Evolutionary conservation across 2,888 invertebrate genomes (phyloP).

Genomic region (Torymus texanus): DNA sequence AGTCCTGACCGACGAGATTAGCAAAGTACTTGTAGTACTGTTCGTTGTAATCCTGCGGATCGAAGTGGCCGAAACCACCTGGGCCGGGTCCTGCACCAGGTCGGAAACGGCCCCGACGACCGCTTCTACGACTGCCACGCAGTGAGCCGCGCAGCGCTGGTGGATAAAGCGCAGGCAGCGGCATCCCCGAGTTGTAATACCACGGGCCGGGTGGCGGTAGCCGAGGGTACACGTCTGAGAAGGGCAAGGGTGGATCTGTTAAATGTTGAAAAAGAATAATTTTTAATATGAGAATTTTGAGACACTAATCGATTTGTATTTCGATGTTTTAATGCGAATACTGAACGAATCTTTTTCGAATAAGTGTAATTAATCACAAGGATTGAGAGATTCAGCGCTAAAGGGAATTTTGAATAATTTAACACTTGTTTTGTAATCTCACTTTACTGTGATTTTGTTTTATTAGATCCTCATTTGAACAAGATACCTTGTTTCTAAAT

Average conservation of each 20-base stretch:
- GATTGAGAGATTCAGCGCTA: too few relatives aligned
- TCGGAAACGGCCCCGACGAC: slow-evolving; percentile 51
- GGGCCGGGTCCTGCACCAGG: slow-evolving; percentile 60
- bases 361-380: too few relatives aligned
- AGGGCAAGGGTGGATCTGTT: slow-evolving; percentile 21
- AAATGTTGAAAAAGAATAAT: too few relatives aligned
- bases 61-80: slow-evolving; percentile 59
- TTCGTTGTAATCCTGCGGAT: slow-evolving; percentile 74
- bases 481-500: too few relatives aligned
- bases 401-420: too few relatives aligned
- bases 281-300: too few relatives aligned
- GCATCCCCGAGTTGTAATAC: slow-evolving; percentile 69
- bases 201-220: slow-evolving; percentile 60
- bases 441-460: too few relatives aligned
- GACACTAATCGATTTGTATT: too few relatives aligned
- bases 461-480: too few relatives aligned
- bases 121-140: slow-evolving; percentile 16
- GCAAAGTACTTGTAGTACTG: slow-evolving; percentile 80
- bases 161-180: slow-evolving; percentile 63
- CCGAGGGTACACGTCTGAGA: slow-evolving; percentile 19
- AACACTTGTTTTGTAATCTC: too few relatives aligned
- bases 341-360: too few relatives aligned
- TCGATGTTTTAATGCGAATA: too few relatives aligned
- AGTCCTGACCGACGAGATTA: slow-evolving; percentile 78
- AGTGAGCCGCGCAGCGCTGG: slow-evolving; percentile 59